A percentile compares a stretch with the other conserved stretches of the same genome.
These are phyloP conservation scores for Actenoides lindsayi DNA, from an alignment of 2,113 vertebrate genomes.

Conservation along the genomic window DNA sequence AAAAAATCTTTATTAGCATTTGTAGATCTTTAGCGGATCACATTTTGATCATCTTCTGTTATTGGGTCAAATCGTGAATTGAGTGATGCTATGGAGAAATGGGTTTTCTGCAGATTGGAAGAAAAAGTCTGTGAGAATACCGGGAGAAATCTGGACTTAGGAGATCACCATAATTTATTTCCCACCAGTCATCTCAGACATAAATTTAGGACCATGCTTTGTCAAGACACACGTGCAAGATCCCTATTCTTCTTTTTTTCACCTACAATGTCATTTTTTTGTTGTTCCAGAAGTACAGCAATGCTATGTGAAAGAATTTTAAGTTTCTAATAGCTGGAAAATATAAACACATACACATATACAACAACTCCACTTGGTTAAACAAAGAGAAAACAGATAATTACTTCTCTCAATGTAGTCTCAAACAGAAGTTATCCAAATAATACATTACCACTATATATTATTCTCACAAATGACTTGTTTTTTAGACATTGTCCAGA, in stretches of 20 bases:
- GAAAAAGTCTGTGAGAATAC: background rate
- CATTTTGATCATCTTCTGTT: background rate
- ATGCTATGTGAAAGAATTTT: background rate
- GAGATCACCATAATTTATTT: background rate
- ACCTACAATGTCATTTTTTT: background rate
- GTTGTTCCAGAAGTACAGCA: background rate
- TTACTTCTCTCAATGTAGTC: background rate
- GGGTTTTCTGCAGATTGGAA: background rate
- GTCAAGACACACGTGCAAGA: background rate
- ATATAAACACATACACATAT: fast-evolving
- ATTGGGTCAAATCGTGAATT: background rate
- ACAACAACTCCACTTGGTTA: background rate
- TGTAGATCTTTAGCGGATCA: background rate
- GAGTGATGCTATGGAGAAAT: background rate
- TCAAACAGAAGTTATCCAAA: background rate
- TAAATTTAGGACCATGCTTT: background rate
- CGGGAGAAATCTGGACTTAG: background rate
- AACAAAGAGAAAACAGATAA: background rate
- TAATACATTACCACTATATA: background rate
- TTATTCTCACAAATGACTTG: background rate
- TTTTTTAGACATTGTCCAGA: background rate
- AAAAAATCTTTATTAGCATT: background rate
- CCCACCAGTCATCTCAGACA: background rate
- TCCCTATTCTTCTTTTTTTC: background rate
- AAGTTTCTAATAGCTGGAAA: background rate